Conservation (phyloP, 2,888 invertebrate species). For the Nemurella pictetii region DNA sequence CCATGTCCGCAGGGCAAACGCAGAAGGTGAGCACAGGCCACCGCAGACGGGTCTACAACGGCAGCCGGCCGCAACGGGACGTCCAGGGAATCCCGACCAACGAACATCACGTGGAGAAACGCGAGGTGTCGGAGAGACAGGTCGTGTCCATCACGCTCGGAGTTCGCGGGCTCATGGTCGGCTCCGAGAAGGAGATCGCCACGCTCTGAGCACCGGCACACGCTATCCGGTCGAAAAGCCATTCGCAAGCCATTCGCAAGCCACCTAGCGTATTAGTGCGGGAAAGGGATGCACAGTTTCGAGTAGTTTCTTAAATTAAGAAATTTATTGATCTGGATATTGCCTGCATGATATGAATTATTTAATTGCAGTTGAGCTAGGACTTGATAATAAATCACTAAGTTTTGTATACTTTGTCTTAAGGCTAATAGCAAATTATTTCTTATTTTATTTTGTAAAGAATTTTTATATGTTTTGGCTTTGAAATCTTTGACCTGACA, state of each 20-base stretch:
- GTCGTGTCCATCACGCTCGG: constrained; percentile 45
- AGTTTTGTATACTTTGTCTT: neutral
- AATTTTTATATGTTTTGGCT: neutral
- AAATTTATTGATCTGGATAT: constrained; percentile 12
- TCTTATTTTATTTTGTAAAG: neutral
- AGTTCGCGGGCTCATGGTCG: constrained; percentile 43
- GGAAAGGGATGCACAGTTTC: neutral
- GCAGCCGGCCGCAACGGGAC: constrained; percentile 34
- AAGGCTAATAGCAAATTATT: neutral
- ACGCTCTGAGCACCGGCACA: neutral
- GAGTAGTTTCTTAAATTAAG: constrained; percentile 30
- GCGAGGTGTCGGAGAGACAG: constrained; percentile 41
- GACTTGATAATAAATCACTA: neutral
- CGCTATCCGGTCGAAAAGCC: neutral
- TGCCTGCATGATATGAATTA: neutral
- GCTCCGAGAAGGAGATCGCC: constrained; percentile 35
- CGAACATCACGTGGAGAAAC: constrained; percentile 38
- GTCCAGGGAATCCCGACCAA: constrained; percentile 48
- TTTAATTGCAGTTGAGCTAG: neutral
- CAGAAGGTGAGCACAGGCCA: constrained; percentile 21
- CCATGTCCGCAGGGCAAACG: neutral
- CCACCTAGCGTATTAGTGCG: neutral
- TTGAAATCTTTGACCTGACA: neutral
- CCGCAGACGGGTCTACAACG: neutral
- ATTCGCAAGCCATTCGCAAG: neutral